Evolutionary conservation across 2,888 invertebrate genomes (phyloP).

Genomic region (Agriopis leucophaearia): DNA sequence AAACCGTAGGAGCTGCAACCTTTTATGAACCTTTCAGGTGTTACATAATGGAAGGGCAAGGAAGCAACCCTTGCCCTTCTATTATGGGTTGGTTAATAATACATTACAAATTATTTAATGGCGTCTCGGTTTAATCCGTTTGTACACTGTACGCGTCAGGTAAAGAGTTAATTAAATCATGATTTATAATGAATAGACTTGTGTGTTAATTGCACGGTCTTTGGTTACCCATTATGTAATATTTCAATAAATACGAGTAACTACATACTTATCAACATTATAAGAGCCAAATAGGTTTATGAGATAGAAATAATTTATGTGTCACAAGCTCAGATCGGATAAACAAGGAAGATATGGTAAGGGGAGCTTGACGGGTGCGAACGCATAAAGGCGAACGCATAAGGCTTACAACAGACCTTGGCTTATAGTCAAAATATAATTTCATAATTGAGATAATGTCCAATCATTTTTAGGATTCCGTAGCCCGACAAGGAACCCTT

Average conservation of each 20-base stretch:
- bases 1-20: background rate
- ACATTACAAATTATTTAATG: background rate
- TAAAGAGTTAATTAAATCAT: background rate
- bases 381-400: too few species aligned
- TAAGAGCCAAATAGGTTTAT: too few species aligned
- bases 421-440: too few species aligned
- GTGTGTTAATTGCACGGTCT: background rate
- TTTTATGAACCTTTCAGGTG: constrained; percentile 7
- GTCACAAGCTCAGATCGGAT: too few species aligned
- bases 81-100: background rate
- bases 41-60: constrained; percentile 1
- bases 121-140: background rate
- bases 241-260: background rate
- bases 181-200: background rate
- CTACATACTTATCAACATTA: background rate
- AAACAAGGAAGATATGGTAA: too few species aligned
- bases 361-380: too few species aligned
- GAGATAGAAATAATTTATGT: too few species aligned
- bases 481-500: too few species aligned
- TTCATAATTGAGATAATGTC: too few species aligned
- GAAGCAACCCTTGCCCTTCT: too few species aligned
- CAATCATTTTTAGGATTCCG: too few species aligned
- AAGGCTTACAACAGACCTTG: too few species aligned
- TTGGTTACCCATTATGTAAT: background rate
- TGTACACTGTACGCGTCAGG: background rate